phyloP scores from a whole-genome alignment of 2,113 vertebrate species.

The Riparia riparia region DNA sequence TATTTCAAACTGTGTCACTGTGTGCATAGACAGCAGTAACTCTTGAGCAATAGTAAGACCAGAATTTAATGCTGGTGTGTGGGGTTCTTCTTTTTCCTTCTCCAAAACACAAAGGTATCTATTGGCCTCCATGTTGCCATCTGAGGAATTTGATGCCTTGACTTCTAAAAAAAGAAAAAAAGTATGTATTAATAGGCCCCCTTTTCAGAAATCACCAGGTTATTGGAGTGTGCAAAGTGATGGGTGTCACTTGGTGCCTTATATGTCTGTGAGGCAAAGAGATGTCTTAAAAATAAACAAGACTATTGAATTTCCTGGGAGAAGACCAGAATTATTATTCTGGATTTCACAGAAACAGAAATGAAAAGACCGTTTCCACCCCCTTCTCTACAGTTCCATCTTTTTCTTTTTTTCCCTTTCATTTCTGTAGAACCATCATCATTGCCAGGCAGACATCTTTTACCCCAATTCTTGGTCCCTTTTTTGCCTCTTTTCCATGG shows the following conservation, averaged over 20 bases:
- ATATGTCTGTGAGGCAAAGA: background rate
- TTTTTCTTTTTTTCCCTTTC: background rate
- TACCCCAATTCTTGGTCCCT: background rate
- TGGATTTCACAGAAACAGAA: background rate
- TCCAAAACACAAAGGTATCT: background rate
- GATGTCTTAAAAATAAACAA: background rate
- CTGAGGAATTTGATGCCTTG: background rate
- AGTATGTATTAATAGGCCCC: background rate
- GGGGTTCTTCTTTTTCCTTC: background rate
- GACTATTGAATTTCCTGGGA: background rate
- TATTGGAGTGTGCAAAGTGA: background rate
- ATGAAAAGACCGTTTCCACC: background rate
- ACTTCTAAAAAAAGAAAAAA: background rate
- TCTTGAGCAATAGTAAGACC: background rate
- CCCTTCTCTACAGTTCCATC: background rate
- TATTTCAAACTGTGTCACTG: background rate
- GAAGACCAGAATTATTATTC: background rate
- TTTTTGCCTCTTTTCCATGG: background rate
- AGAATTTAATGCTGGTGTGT: background rate
- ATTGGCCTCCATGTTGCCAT: background rate
- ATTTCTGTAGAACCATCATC: conserved; percentile 26
- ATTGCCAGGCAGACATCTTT: background rate
- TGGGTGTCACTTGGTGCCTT: background rate
- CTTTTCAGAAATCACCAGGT: background rate
- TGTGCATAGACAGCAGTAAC: background rate